Percentiles rank a stretch among this genome's conserved stretches.
Conservation (phyloP, 2,888 invertebrate genomes). For the Eustalomyia histrio region DNA sequence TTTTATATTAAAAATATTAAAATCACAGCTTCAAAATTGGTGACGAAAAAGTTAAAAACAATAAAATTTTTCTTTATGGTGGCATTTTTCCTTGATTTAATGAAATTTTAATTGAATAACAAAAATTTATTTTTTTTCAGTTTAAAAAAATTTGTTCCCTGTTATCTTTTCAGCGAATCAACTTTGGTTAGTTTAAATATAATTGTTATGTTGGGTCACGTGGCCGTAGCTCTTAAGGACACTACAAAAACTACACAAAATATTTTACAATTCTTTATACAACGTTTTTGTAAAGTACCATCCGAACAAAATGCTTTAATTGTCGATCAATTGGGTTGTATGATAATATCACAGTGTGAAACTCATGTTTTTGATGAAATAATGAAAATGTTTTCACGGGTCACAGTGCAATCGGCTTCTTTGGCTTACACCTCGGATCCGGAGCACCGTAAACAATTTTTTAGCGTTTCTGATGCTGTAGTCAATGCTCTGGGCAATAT, state of each 20-base stretch:
- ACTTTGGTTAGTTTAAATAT: constrained; percentile 97
- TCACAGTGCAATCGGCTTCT: constrained; percentile 94
- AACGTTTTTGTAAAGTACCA: constrained; percentile 95
- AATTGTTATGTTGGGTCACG: constrained; percentile 97
- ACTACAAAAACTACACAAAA: constrained; percentile 96
- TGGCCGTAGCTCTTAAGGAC: constrained; percentile 95
- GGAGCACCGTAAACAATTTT: constrained; percentile 82
- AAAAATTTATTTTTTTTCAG: too few relatives aligned
- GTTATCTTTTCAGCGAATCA: constrained; percentile 85
- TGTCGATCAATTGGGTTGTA: constrained; percentile 98
- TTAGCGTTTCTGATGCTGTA: constrained; percentile 95
- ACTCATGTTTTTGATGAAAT: constrained; percentile 94
- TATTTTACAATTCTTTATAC: constrained; percentile 97
- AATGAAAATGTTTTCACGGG: constrained; percentile 98
- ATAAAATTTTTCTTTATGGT: too few relatives aligned
- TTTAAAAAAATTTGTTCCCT: neutral
- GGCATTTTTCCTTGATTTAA: too few relatives aligned
- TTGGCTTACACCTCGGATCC: constrained; percentile 84
- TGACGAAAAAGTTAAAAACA: too few relatives aligned
- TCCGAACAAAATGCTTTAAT: constrained; percentile 95
- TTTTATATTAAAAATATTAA: too few relatives aligned
- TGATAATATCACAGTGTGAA: constrained; percentile 96
- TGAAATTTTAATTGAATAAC: too few relatives aligned
- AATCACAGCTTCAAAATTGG: too few relatives aligned
- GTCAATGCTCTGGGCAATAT: constrained; percentile 98